Base-by-base conservation (phyloP, 2,888 invertebrate genomes). In the Cephalotes varians region DNA sequence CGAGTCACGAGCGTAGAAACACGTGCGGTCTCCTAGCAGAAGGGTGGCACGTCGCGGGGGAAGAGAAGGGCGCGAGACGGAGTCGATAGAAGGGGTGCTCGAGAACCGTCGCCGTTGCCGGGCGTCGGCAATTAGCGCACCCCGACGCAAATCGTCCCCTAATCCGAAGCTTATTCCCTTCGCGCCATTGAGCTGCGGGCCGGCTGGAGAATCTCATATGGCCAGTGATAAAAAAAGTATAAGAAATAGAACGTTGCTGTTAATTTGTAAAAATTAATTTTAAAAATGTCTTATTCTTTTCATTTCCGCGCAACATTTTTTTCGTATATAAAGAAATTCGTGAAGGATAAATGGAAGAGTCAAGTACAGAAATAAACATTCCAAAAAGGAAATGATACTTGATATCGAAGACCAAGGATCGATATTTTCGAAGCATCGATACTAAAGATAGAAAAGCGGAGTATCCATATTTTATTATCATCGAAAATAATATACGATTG, bases 81-180 rank as follows among this genome's bases (percentile, higher is more conserved):
- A 67, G 71, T 67, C n/a, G 72, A 71, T 37, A 65, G 67, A 9
- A 37, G 73, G 76, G 67, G 67, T 54, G 37, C 62, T 56, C 18
- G 73, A 47, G 62, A 60, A 79, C 71, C 81, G 62, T 51, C 71
- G 73, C 44, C 72, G 79, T 34, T 84, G 71, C 76, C 76, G 83
- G 56, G 79, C 81, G 77, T 67, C 86, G 90, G 89, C 92, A 90
- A 92, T 92, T 88, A 90, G 89, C 89, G 87, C 86, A 80, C 85
- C 90, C 87, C 87, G 34, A 84, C 85, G 86, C 90, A 87, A 91
- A 92, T 92, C 89, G 85, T 74, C 87, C 89, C 84, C 87, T 91
- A 91, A 92, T 92, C 88, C 90, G 69, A 60, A 82, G 91, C 90
- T 91, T 90, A 91, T 91, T 91, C 86, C 80, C 84, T 74, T n/a